Conservation (phyloP, 2,888 invertebrate genomes). For the Deladenus siricidicola region DNA sequence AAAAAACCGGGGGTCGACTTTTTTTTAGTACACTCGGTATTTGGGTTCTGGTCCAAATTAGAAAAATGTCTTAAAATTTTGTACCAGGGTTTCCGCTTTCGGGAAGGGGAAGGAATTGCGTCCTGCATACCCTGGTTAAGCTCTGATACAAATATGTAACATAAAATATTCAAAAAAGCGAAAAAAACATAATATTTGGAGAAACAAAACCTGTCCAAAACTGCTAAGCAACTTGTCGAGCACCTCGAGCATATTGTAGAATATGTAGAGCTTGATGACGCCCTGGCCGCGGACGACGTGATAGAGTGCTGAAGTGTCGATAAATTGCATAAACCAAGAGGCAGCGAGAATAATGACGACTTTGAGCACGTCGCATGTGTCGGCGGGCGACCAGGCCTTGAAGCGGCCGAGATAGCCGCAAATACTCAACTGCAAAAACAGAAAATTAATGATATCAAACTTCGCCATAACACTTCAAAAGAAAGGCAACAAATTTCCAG, state of each 20-base stretch:
- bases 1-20: no score
- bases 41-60: no score
- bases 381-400: constrained; percentile 44
- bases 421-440: constrained; percentile 34
- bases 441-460: neutral
- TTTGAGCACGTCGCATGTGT: constrained; percentile 90
- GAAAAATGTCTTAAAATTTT: no score
- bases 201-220: constrained; percentile 58
- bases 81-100: no score
- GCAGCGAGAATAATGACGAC: constrained; percentile 69
- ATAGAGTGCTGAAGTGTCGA: constrained; percentile 81
- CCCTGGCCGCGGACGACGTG: constrained; percentile 69
- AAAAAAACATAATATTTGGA: neutral
- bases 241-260: constrained; percentile 95
- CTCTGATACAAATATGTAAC: no score
- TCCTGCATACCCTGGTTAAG: no score
- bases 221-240: constrained; percentile 89
- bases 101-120: no score
- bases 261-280: constrained; percentile 96
- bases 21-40: no score
- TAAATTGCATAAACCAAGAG: constrained; percentile 68
- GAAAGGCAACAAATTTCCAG: no score
- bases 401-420: constrained; percentile 30
- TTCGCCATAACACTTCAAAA: neutral
- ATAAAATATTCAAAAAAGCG: neutral